These are phyloP conservation scores for Cheilosia vulpina DNA, from an alignment of 2,888 invertebrate species.

Conservation along the genomic window DNA sequence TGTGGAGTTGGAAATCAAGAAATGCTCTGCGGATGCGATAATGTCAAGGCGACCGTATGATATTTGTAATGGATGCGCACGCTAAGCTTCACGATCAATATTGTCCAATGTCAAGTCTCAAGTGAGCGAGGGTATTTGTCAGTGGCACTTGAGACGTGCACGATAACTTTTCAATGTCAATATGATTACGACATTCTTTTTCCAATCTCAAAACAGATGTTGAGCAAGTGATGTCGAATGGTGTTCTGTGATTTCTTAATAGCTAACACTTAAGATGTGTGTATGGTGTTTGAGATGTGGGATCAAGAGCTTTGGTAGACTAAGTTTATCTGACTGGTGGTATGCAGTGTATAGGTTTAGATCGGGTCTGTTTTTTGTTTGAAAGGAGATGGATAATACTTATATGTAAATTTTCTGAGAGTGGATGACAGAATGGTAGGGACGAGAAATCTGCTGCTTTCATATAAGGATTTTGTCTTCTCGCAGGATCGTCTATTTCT, in stretches of 20 bases:
- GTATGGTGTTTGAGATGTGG: constrained; percentile 23
- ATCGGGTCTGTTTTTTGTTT: no score
- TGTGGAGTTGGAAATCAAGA: constrained; percentile 43
- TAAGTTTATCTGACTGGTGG: constrained; percentile 28
- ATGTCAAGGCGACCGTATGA: constrained; percentile 65
- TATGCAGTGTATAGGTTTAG: constrained; percentile 26
- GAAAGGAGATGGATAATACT: no score
- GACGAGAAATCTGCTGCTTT: no score
- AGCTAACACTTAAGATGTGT: constrained; percentile 48
- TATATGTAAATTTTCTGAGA: neutral
- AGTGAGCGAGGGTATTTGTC: constrained; percentile 67
- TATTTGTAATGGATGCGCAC: constrained; percentile 60
- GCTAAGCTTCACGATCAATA: constrained; percentile 68
- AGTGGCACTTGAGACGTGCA: constrained; percentile 69
- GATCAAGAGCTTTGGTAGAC: constrained; percentile 55
- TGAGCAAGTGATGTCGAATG: constrained; percentile 58
- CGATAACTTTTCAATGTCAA: constrained; percentile 74
- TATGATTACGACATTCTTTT: constrained; percentile 54
- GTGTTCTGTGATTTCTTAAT: constrained; percentile 56
- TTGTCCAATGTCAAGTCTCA: constrained; percentile 72
- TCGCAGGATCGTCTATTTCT: no score
- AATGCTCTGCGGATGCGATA: constrained; percentile 38
- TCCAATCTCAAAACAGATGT: constrained; percentile 40
- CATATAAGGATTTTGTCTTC: no score
- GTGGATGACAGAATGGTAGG: neutral